Evolutionary conservation across 35 echinoderm and acorn worm genomes (phyloP).

Genomic region (Apostichopus parvimensis): DNA sequence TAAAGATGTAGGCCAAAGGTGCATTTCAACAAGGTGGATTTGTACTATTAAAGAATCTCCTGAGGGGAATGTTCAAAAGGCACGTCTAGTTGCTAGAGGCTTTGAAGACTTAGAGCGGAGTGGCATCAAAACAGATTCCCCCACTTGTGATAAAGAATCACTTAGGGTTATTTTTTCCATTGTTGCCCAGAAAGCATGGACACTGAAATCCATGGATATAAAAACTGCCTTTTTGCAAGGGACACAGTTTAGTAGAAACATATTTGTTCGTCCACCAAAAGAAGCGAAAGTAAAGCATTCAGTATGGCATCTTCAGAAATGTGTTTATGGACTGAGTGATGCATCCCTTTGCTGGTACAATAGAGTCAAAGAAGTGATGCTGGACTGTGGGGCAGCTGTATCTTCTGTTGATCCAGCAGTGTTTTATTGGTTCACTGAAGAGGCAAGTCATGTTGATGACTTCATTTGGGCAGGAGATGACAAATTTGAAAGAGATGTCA

Average conservation of each 20-base stretch:
- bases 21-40: conserved; percentile 39
- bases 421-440: conserved; percentile 3
- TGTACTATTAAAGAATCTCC: conserved; percentile 23
- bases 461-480: conserved; percentile 29
- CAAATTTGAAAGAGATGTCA: background rate
- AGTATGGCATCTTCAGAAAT: conserved; percentile 28
- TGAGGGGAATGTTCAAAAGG: background rate
- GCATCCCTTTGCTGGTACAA: conserved; percentile 38
- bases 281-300: background rate
- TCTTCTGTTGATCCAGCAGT: conserved; percentile 31
- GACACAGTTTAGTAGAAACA: background rate
- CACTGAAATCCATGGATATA: conserved; percentile 23
- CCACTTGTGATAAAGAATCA: conserved; percentile 53
- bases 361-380: conserved; percentile 23
- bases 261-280: background rate
- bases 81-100: conserved; percentile 15
- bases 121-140: background rate
- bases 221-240: conserved; percentile 24
- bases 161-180: background rate
- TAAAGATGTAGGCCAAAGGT: conserved; percentile 19
- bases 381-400: background rate
- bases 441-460: conserved; percentile 44
- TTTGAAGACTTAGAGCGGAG: conserved; percentile 27
- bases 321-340: conserved; percentile 30
- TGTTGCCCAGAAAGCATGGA: conserved; percentile 23